Base-by-base conservation (phyloP, 2,888 invertebrate species). In the Litoditis marina region DNA sequence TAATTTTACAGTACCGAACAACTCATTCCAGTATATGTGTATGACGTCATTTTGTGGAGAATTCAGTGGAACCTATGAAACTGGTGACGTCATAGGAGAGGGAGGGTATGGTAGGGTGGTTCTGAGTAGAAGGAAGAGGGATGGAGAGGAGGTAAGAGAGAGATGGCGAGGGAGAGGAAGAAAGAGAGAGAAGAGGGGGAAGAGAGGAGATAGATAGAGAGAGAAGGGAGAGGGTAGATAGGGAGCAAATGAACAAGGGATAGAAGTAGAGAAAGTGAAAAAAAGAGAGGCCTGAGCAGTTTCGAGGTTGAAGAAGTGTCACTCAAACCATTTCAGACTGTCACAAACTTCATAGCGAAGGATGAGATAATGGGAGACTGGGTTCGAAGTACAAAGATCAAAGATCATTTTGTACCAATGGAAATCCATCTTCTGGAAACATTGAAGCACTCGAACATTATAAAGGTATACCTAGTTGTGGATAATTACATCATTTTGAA, bases 91-190 rank as follows among this genome's bases (percentile, higher is more conserved):
- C 74, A 89, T 90, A 39, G 89, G 89, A 82, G 88, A 88, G 84
- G 89, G 90, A 27, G 89, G 89, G 0, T 90, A 89, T 84, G 90
- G 90, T 0, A 89, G 88, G 79, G 90, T 90, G 0, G 88, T 88
- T 73, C 86, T 89, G 86, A 88, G 88, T 16, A 87, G 87, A 78
- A 85, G 88, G 1, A 87, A 88, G 39, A 85, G 86, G 0, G 88
- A 89, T 81, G 85, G 87, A 0, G 79, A 88, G 50, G 84, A 89
- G 74, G 85, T 84, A 70, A 63, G 73, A n/a, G n/a, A n/a, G n/a
- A n/a, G n/a, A n/a, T n/a, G n/a, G n/a, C n/a, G n/a, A n/a, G n/a
- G n/a, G n/a, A n/a, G n/a, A n/a, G n/a, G n/a, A n/a, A n/a, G n/a
- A n/a, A n/a, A n/a, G n/a, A n/a, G n/a, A n/a, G n/a, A n/a, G n/a